Percentiles rank a stretch among this genome's conserved stretches.
phyloP scores from a whole-genome alignment of 2,797 vertebrate species.

The Coregonus suidteri region DNA sequence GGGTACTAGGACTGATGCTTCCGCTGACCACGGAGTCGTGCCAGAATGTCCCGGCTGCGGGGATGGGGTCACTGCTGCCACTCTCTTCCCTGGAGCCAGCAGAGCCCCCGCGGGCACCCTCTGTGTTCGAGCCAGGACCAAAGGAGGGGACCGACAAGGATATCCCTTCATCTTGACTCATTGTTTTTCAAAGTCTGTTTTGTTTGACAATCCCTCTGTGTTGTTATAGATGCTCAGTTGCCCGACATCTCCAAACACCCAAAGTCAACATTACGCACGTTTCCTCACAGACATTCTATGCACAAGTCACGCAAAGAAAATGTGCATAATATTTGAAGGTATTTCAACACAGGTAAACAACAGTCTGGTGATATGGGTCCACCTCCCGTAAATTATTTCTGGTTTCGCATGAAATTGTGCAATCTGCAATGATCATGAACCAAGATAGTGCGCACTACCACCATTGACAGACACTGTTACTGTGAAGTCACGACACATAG shows the following conservation, averaged over 20 bases:
- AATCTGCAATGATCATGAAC: conserved; percentile 1
- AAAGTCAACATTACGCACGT: conserved; percentile 64
- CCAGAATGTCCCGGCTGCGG: conserved; percentile 80
- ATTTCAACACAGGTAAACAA: conserved; percentile 40
- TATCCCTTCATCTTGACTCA: conserved; percentile 78
- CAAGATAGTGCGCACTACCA: background rate
- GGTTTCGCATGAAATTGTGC: conserved; percentile 19
- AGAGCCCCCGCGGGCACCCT: conserved; percentile 34
- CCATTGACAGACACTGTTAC: background rate
- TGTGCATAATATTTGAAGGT: background rate
- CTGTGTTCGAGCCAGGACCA: conserved; percentile 33
- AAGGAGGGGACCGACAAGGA: conserved; percentile 78
- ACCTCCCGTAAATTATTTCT: conserved; percentile 30
- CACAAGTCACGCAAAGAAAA: background rate
- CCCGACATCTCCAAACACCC: conserved; percentile 48
- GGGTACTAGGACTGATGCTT: conserved; percentile 39
- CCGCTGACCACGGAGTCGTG: conserved; percentile 64
- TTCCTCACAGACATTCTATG: conserved; percentile 40
- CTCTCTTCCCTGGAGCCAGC: conserved; percentile 34
- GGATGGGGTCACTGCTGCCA: conserved; percentile 41
- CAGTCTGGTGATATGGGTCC: conserved; percentile 14
- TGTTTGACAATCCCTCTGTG: conserved; percentile 35
- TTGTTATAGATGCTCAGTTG: conserved; percentile 25
- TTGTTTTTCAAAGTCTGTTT: conserved; percentile 50
- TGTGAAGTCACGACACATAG: conserved; percentile 53